phyloP scores from a whole-genome alignment of 1,140 invertebrate species.

The Rhyacophila brunnea region DNA sequence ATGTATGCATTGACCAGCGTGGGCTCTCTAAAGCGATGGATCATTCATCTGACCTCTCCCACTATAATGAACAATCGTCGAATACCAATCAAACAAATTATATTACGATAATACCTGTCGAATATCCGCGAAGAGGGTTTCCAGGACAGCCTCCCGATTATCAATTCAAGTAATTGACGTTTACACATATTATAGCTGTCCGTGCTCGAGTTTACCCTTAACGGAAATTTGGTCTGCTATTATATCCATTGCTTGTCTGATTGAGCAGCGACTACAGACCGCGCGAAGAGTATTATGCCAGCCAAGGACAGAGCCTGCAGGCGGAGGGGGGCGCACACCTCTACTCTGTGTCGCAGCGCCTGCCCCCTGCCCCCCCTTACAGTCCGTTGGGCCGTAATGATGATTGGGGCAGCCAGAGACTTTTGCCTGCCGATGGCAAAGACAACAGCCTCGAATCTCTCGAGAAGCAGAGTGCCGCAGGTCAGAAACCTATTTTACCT shows the following conservation, averaged over 20 bases:
- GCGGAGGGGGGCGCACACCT: slow-evolving; percentile 51
- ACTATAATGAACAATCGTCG: slow-evolving; percentile 10
- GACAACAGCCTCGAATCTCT: slow-evolving; percentile 53
- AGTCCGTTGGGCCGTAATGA: slow-evolving; percentile 49
- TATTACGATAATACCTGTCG: slow-evolving; percentile 53
- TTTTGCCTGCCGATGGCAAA: slow-evolving; percentile 48
- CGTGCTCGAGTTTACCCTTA: too few species aligned
- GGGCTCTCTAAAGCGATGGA: slow-evolving; percentile 12
- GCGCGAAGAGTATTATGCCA: slow-evolving; percentile 52
- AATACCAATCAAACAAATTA: slow-evolving; percentile 37
- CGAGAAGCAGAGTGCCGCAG: slow-evolving; percentile 41
- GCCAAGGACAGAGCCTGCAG: slow-evolving; percentile 50
- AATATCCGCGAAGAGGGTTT: slow-evolving; percentile 51
- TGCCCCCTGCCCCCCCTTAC: slow-evolving; percentile 48
- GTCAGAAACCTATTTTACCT: slow-evolving; percentile 8
- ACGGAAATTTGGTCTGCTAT: too few species aligned
- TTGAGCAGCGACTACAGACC: slow-evolving; percentile 52
- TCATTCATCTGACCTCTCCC: slow-evolving; percentile 18
- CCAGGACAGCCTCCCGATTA: slow-evolving; percentile 50
- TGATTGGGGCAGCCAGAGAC: slow-evolving; percentile 53
- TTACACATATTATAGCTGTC: neutral
- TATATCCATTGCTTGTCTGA: too few species aligned
- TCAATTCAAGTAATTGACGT: slow-evolving; percentile 47
- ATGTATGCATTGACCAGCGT: too few species aligned
- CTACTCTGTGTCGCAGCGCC: slow-evolving; percentile 51